Conservation (phyloP, 2,888 invertebrate genomes). For the Aricia artaxerxes region DNA sequence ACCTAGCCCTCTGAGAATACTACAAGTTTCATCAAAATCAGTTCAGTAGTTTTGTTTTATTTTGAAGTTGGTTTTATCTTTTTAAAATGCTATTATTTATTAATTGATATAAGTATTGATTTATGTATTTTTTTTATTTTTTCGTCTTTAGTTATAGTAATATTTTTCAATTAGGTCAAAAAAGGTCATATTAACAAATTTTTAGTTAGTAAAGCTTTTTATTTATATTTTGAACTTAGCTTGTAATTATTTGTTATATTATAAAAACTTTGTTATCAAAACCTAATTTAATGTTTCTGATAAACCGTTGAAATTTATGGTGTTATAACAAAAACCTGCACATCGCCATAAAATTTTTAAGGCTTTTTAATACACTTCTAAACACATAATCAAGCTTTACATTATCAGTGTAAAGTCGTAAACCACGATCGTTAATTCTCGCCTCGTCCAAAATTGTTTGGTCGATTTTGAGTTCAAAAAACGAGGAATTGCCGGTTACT, state of each 20-base stretch:
- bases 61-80: no score
- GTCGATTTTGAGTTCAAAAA: neutral
- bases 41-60: no score
- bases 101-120: no score
- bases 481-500: neutral
- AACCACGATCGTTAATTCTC: slow-evolving; percentile 1
- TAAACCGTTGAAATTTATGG: neutral
- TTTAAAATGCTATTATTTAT: no score
- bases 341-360: slow-evolving; percentile 11
- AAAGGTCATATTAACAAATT: no score
- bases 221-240: neutral
- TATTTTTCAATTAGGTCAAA: no score
- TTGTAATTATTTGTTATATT: no score
- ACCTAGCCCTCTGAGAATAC: no score
- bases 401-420: slow-evolving; percentile 6
- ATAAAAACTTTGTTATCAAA: neutral
- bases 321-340: neutral
- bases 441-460: neutral
- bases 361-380: slow-evolving; percentile 12
- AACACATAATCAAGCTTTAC: neutral
- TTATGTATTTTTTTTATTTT: no score
- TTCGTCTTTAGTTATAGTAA: no score
- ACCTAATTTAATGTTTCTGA: neutral
- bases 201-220: neutral
- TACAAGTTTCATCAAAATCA: no score